Percentiles rank a stretch among this genome's conserved stretches.
phyloP scores from a whole-genome alignment of 64 coral and sea anemone genomes.

The Cladopsammia gracilis region DNA sequence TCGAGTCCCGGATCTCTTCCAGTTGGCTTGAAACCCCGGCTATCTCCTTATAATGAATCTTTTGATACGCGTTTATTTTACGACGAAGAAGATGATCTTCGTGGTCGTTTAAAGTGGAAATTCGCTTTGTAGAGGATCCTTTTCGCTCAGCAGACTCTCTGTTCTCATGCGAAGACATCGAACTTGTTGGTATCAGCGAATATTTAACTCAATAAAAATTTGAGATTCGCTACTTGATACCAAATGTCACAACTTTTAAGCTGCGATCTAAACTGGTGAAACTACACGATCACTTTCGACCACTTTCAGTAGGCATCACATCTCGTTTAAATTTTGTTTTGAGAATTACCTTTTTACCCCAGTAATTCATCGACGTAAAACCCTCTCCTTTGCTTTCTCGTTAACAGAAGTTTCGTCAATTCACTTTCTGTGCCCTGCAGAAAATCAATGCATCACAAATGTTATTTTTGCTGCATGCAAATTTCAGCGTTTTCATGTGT shows the following conservation, averaged over 20 bases:
- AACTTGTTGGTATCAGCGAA: not conserved
- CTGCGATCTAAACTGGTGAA: too few relatives aligned
- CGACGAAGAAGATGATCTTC: conserved; percentile 11
- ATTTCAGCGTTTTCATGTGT: not conserved
- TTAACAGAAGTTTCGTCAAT: not conserved
- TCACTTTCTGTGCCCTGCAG: not conserved
- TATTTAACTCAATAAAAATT: not conserved
- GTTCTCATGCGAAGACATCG: not conserved
- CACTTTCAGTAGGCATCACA: too few relatives aligned
- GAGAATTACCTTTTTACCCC: too few relatives aligned
- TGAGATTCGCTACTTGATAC: not conserved
- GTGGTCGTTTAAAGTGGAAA: conserved; percentile 16
- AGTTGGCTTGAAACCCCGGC: conserved; percentile 14
- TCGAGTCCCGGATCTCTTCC: conserved; percentile 30
- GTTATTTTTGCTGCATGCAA: not conserved
- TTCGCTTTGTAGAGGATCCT: not conserved
- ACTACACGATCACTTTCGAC: too few relatives aligned
- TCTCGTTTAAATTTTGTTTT: too few relatives aligned
- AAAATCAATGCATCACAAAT: not conserved
- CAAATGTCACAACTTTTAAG: not conserved
- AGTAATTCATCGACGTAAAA: not conserved
- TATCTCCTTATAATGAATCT: conserved; percentile 40
- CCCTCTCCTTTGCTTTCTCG: not conserved
- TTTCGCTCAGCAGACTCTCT: not conserved
- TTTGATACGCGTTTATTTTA: conserved; percentile 15